These are phyloP conservation scores for Coregonus sp. DNA, from an alignment of 2,797 vertebrate genomes.

Conservation along the genomic window DNA sequence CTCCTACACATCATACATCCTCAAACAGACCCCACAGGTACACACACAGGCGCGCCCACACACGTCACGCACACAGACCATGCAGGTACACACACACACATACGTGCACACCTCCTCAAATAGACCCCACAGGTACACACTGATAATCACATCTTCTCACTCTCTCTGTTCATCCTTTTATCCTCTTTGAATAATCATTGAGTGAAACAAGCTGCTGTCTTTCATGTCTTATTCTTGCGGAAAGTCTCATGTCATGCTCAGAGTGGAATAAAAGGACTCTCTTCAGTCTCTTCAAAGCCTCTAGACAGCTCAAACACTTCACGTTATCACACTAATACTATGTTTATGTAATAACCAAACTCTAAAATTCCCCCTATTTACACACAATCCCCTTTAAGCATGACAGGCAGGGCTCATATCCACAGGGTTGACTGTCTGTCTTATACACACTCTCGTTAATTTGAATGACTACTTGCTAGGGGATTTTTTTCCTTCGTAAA, in stretches of 20 bases:
- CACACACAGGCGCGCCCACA: conserved; percentile 24
- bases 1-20: conserved; percentile 96
- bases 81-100: conserved; percentile 9
- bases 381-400: neutral
- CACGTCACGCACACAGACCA: conserved; percentile 4
- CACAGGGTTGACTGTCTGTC: too few relatives aligned
- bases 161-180: neutral
- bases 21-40: conserved; percentile 99
- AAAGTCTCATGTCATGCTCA: neutral
- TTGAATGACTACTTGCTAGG: neutral
- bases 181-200: neutral
- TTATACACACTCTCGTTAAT: too few relatives aligned
- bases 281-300: conserved; percentile 16
- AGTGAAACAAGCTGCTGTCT: neutral
- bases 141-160: neutral
- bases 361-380: neutral
- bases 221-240: neutral
- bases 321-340: neutral
- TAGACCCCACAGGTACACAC: neutral
- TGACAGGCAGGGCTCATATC: neutral
- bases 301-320: neutral
- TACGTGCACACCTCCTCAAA: conserved; percentile 1
- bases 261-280: neutral
- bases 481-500: neutral
- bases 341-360: conserved; percentile 3